Evolutionary conservation across 2,888 invertebrate species (phyloP).

Genomic region (Catocala sponsa): DNA sequence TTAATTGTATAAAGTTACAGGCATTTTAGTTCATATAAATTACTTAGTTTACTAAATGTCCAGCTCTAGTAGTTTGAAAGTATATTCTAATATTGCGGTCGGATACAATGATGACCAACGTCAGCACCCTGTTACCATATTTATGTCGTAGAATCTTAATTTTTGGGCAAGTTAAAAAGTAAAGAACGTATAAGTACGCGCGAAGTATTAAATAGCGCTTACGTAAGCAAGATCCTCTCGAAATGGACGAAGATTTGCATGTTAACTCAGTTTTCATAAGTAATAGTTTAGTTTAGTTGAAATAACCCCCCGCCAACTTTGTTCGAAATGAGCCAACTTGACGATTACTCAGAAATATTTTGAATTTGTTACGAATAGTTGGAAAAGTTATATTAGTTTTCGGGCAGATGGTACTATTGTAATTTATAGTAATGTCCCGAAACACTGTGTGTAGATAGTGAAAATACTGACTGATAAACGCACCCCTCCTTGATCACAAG

Average conservation of each 20-base stretch:
- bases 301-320: constrained; percentile 73
- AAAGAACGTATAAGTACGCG: constrained; percentile 59
- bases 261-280: constrained; percentile 82
- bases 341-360: constrained; percentile 73
- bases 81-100: neutral
- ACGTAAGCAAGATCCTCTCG: constrained; percentile 65
- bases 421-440: constrained; percentile 51
- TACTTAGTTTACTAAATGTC: no score
- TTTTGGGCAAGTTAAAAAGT: constrained; percentile 53
- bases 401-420: constrained; percentile 41
- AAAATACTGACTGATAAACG: constrained; percentile 40
- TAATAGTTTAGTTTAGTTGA: constrained; percentile 78
- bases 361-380: constrained; percentile 71
- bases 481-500: constrained; percentile 11
- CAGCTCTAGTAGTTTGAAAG: neutral
- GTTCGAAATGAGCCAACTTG: constrained; percentile 70
- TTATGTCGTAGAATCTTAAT: constrained; percentile 54
- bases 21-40: no score
- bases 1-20: no score
- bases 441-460: constrained; percentile 49
- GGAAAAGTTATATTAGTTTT: constrained; percentile 63
- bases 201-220: constrained; percentile 67
- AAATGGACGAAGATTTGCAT: constrained; percentile 81
- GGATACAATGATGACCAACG: constrained; percentile 4
- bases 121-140: constrained; percentile 39